Evolutionary conservation across 2,113 vertebrate genomes (phyloP), one percentile per base, ranked within the genome.

Genomic region (Tautogolabrus adspersus): DNA sequence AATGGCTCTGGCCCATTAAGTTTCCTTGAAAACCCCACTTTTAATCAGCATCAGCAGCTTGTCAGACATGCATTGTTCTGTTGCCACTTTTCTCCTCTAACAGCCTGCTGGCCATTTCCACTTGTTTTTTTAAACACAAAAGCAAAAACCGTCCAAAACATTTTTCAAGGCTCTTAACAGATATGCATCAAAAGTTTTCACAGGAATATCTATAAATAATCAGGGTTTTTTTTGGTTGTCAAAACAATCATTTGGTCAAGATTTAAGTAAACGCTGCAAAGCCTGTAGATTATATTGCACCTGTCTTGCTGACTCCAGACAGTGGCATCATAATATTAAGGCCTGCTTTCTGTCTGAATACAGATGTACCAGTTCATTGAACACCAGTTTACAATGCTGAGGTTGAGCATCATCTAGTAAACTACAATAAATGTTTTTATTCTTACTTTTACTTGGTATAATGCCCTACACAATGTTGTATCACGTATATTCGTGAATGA

Each of bases 1-100:
- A 82, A 66, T 67, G 58, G 72, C 59, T 54, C 47, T 49, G 37
- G 85, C 54, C 56, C 12, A 10, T 59, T 61, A 18, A n/a, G 21
- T 72, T 85, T 83, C 73, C 73, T 73, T 69, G 65, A 82, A 73
- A 83, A 67, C 47, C 15, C n/a, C 55, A 64, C 56, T 81, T 81
- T 67, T 76, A 70, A 77, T 88, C 83, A 86, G 67, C 7, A 5
- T 47, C 56, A 49, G 47, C 47, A 49, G 47, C 18, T 15, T 19
- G 64, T 22, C 7, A 6, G 75, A 73, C 38, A 60, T 40, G 76
- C 40, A 82, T 77, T 71, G 67, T 77, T 86, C 55, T 57, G 13
- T 2, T 68, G 19, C 61, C 54, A 51, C 34, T 26, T 69, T 60
- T 72, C 59, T 23, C 46, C 56, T 54, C 34, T 47, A 12, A 61